phyloP scores from a whole-genome alignment of 2,797 vertebrate genomes.

The Manis pentadactyla region DNA sequence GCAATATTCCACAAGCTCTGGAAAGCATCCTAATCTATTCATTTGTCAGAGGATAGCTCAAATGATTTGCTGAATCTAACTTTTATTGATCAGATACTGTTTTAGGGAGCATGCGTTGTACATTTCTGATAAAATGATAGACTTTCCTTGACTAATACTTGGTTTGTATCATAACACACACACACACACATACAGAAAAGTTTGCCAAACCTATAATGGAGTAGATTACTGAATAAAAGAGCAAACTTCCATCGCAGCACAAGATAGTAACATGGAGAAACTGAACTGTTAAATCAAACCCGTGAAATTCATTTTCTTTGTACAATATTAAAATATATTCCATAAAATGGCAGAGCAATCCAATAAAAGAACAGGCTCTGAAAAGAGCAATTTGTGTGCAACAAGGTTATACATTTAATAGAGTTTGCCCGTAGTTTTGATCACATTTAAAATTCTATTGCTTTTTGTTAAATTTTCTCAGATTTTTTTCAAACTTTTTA shows the following conservation, averaged over 20 bases:
- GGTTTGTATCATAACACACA: neutral
- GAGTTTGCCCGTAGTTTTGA: conserved; percentile 82
- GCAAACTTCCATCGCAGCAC: neutral
- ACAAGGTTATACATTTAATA: conserved; percentile 82
- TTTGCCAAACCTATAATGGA: conserved; percentile 46
- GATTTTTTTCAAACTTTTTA: conserved; percentile 83
- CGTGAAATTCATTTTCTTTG: conserved; percentile 72
- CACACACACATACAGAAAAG: neutral
- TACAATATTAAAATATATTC: conserved; percentile 80
- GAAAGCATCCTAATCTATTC: conserved; percentile 47
- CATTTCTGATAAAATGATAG: conserved; percentile 60
- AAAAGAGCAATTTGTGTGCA: conserved; percentile 79
- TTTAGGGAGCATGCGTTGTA: conserved; percentile 61
- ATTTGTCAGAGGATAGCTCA: conserved; percentile 63
- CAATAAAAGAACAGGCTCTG: conserved; percentile 66
- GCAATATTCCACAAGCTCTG: neutral
- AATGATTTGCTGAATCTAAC: conserved; percentile 69
- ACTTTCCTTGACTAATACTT: conserved; percentile 68
- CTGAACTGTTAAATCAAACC: conserved; percentile 72
- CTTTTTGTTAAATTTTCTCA: conserved; percentile 85
- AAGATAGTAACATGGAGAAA: conserved; percentile 56
- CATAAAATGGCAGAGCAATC: conserved; percentile 75
- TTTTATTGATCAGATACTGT: conserved; percentile 57
- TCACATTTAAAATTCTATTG: conserved; percentile 85
- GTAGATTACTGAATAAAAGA: conserved; percentile 53